These are phyloP conservation scores for Zophobas atratus DNA, from an alignment of 1,140 invertebrate genomes.

Conservation along the genomic window DNA sequence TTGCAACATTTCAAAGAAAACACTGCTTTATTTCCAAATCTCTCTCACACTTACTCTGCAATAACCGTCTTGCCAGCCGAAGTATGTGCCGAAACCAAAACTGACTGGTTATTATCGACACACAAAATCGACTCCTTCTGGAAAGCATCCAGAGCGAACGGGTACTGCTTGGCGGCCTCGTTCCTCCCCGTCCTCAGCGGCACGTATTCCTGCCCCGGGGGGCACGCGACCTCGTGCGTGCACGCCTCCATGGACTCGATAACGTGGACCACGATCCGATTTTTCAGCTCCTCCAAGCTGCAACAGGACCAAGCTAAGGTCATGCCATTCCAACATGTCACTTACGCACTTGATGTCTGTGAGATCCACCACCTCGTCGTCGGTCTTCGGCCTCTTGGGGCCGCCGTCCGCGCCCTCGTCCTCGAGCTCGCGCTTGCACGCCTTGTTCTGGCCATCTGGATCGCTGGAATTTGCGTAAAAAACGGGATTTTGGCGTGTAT, in stretches of 20 bases:
- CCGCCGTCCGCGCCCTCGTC: constrained; percentile 42
- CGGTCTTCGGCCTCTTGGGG: constrained; percentile 52
- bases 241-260: constrained; percentile 92
- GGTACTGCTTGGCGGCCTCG: constrained; percentile 93
- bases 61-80: constrained; percentile 99
- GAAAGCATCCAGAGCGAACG: constrained; percentile 97
- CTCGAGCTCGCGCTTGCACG: constrained; percentile 44
- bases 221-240: constrained; percentile 94
- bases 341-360: constrained; percentile 63
- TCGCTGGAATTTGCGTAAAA: constrained; percentile 37
- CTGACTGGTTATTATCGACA: constrained; percentile 98
- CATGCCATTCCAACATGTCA: not conserved
- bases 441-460: not conserved
- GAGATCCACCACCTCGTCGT: constrained; percentile 59
- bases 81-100: constrained; percentile 98
- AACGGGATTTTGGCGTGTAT: constrained; percentile 56
- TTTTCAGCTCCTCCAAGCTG: constrained; percentile 75
- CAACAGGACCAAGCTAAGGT: constrained; percentile 52
- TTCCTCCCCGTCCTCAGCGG: constrained; percentile 75
- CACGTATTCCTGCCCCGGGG: constrained; percentile 87
- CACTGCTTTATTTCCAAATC: not conserved
- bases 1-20: not conserved
- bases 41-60: constrained; percentile 86
- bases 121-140: constrained; percentile 98
- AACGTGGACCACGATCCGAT: constrained; percentile 86